These are phyloP conservation scores for Ceyx cyanopectus DNA, from an alignment of 2,113 vertebrate species.

Conservation along the genomic window DNA sequence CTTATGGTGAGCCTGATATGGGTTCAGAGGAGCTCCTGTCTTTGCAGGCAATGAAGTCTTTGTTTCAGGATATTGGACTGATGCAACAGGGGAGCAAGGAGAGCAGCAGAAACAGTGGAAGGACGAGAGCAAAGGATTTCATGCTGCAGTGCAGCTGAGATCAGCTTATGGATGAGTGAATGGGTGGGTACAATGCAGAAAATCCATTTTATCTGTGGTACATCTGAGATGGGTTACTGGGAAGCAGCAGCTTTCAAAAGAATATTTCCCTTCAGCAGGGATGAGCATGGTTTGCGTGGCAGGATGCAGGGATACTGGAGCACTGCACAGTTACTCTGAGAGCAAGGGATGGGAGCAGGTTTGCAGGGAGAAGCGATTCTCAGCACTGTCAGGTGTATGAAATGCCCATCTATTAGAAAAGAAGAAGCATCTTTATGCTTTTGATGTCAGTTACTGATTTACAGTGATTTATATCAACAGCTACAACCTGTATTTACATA, in stretches of 20 bases:
- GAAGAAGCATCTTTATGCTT: conserved; percentile 25
- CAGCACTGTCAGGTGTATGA: neutral
- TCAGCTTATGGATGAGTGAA: neutral
- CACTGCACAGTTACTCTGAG: neutral
- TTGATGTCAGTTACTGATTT: conserved; percentile 59
- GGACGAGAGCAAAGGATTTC: neutral
- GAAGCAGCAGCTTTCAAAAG: neutral
- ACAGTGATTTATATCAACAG: conserved; percentile 38
- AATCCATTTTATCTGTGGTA: neutral
- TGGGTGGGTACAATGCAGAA: neutral
- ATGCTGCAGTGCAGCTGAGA: neutral
- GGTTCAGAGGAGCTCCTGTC: neutral
- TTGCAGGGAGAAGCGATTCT: neutral
- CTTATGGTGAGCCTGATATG: neutral
- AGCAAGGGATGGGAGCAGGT: neutral
- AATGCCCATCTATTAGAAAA: conserved; percentile 16
- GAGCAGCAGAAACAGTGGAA: neutral
- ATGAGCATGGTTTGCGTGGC: neutral
- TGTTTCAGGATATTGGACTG: neutral
- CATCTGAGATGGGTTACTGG: neutral
- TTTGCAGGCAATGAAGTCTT: neutral
- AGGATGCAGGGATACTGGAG: neutral
- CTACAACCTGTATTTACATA: conserved; percentile 42
- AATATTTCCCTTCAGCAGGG: neutral
- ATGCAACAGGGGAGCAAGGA: neutral